phyloP scores from a whole-genome alignment of 2,888 invertebrate genomes.

The Xestia ashworthii region DNA sequence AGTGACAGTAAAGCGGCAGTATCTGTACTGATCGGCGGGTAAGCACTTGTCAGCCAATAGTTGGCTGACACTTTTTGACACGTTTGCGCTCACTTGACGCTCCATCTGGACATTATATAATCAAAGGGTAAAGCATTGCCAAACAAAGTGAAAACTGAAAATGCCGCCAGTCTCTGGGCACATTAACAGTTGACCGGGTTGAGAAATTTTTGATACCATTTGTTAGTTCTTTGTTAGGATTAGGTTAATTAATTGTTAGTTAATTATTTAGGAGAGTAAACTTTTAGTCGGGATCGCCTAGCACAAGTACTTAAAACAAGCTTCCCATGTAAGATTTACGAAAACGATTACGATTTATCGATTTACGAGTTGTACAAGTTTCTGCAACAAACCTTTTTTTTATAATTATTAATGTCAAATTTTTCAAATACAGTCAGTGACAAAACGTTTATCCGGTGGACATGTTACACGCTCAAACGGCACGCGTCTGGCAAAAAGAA shows the following conservation, averaged over 20 bases:
- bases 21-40: too few species aligned
- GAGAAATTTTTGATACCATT: not conserved
- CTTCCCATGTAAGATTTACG: too few species aligned
- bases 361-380: too few species aligned
- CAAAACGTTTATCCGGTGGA: not conserved
- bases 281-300: not conserved
- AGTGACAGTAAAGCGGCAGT: too few species aligned
- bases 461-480: not conserved
- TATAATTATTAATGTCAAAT: not conserved
- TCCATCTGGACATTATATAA: too few species aligned
- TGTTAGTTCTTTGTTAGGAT: not conserved
- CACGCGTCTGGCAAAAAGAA: not conserved
- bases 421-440: slow-evolving; percentile 15
- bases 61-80: too few species aligned
- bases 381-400: too few species aligned
- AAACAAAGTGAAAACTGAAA: not conserved
- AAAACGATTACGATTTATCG: too few species aligned
- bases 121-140: not conserved
- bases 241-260: not conserved
- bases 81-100: too few species aligned
- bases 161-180: not conserved
- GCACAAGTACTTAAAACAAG: too few species aligned
- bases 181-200: not conserved
- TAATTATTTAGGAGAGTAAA: not conserved
- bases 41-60: too few species aligned